phyloP scores from a whole-genome alignment of 2,888 invertebrate species.

The Nymphalis c-album region DNA sequence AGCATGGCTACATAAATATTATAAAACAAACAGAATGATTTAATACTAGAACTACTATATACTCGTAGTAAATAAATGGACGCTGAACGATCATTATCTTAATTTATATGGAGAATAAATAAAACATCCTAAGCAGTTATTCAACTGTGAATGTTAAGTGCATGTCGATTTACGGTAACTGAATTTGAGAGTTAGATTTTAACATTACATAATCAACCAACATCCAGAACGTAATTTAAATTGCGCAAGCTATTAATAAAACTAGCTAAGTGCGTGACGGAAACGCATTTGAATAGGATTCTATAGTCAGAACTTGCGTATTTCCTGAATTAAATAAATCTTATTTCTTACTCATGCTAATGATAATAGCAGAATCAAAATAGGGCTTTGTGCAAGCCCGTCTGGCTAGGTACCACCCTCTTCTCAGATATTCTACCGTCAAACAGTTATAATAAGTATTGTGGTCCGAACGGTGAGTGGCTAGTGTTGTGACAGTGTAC shows the following conservation, averaged over 20 bases:
- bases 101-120: not conserved
- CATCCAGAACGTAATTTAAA: constrained; percentile 11
- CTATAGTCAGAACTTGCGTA: not conserved
- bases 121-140: constrained; percentile 3
- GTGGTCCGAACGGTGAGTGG: too few relatives aligned
- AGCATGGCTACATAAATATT: too few relatives aligned
- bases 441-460: too few relatives aligned
- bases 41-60: too few relatives aligned
- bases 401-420: too few relatives aligned
- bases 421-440: too few relatives aligned
- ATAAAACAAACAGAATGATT: too few relatives aligned
- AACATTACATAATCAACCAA: constrained; percentile 12
- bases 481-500: too few relatives aligned
- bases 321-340: constrained; percentile 6
- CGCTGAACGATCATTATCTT: not conserved
- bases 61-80: too few relatives aligned
- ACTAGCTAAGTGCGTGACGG: constrained; percentile 7
- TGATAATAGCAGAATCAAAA: not conserved
- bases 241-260: constrained; percentile 9
- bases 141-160: constrained; percentile 5
- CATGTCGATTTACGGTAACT: constrained; percentile 18
- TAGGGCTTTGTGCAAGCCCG: too few relatives aligned
- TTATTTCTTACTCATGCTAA: not conserved
- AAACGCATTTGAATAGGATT: constrained; percentile 8
- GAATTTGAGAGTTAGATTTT: constrained; percentile 17